Conservation (phyloP, 92 coral and sea anemone species). For the Paragorgia papillata region DNA sequence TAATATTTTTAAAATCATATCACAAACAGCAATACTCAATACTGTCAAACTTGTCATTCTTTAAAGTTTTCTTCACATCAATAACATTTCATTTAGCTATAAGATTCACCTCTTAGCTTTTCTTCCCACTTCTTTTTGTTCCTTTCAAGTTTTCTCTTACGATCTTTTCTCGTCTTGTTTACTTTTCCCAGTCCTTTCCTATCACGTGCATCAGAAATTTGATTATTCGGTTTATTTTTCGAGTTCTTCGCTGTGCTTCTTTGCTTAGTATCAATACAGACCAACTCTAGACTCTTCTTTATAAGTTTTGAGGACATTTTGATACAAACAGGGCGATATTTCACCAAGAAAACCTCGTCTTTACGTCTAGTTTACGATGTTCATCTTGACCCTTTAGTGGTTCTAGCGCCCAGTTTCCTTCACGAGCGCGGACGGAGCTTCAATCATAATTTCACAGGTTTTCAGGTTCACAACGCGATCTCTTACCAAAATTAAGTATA, state of each 20-base stretch:
- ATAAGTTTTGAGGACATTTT: constrained; percentile 88
- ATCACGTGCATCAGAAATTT: background rate
- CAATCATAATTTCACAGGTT: no score
- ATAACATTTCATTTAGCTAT: constrained; percentile 23
- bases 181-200: background rate
- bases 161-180: constrained; percentile 13
- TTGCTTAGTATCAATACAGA: constrained; percentile 43
- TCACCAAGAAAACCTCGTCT: no score
- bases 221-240: background rate
- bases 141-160: constrained; percentile 27
- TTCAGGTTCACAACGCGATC: no score
- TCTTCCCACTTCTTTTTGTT: constrained; percentile 29
- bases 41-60: background rate
- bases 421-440: no score
- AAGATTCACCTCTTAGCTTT: constrained; percentile 5
- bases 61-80: background rate
- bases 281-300: constrained; percentile 77
- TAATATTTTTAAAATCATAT: background rate
- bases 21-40: no score
- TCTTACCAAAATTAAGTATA: no score
- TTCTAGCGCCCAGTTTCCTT: no score
- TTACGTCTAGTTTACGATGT: no score
- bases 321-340: background rate
- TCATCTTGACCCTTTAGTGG: no score
- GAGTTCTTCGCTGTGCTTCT: constrained; percentile 5